Base-by-base conservation (phyloP, 2,888 invertebrate genomes). In the Acleris cristana region DNA sequence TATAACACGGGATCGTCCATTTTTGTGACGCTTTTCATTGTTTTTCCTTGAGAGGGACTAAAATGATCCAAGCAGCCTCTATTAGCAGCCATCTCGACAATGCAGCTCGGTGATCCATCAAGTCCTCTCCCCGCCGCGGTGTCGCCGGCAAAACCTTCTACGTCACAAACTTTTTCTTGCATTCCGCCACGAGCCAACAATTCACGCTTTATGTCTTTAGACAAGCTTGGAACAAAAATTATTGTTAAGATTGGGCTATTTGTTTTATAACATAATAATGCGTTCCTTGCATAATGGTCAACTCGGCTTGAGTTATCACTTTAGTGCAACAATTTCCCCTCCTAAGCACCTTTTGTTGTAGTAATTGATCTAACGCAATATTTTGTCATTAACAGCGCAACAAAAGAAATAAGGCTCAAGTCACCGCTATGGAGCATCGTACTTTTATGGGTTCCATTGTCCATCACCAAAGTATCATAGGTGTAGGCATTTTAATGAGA, bases 141-240 rank as follows among this genome's bases (percentile, higher is more conserved):
- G 48, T 18, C 55, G 23, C 56, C 44, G 44, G 44, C 56, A 44
- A 45, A 56, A 21, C 44, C 44, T 40, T 44, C 56, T 45, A 26
- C 65, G 57, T 54, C 48, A 57, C 60, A 52, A 40, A 78, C 70
- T 83, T 86, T 87, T 85, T 81, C 78, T 75, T 70, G 76, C 87
- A 88, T 89, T 89, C 88, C 76, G 78, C 83, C 90, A 83, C 90
- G 90, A 89, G 90, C 89, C 84, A 73, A 76, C 79, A 77, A 79
- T 83, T 85, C 86, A 86, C 82, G 82, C 78, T 75, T 71, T 70
- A 77, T 80, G 79, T 76, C 74, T 82, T 85, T 81, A 76, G 79
- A 69, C 75, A 82, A 75, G 83, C 77, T 73, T 16, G 5, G 51
- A 30, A 45, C 44, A 21, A 19, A 34, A 19, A 49, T 21, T 4